Conservation (phyloP, 2,888 invertebrate species). For the Timandra comae region DNA sequence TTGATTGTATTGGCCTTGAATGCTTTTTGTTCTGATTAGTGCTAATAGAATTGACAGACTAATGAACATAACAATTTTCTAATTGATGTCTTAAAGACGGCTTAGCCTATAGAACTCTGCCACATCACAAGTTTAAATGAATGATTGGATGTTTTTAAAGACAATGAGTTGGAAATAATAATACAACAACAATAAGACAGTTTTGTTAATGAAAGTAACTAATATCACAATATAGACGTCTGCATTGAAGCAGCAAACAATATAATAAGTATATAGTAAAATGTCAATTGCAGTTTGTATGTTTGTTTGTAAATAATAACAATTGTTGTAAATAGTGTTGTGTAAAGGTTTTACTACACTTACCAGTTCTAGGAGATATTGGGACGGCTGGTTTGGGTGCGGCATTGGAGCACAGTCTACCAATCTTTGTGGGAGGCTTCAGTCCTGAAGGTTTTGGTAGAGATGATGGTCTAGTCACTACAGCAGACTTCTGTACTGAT, state of each 20-base stretch:
- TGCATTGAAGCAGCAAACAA: too few relatives aligned
- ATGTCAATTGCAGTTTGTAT: slow-evolving; percentile 30
- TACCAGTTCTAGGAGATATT: slow-evolving; percentile 73
- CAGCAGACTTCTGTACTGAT: slow-evolving; percentile 40
- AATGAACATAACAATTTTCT: neutral
- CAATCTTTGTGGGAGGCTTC: slow-evolving; percentile 81
- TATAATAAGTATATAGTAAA: neutral
- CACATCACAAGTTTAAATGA: too few relatives aligned
- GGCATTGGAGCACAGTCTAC: slow-evolving; percentile 79
- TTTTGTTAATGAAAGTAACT: too few relatives aligned
- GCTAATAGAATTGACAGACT: too few relatives aligned
- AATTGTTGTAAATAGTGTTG: too few relatives aligned
- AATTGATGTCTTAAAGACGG: neutral
- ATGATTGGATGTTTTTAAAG: too few relatives aligned
- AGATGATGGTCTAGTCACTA: slow-evolving; percentile 47
- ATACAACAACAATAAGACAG: too few relatives aligned
- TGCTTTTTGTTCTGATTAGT: too few relatives aligned
- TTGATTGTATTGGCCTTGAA: too few relatives aligned
- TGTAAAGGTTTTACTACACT: too few relatives aligned
- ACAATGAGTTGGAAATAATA: neutral
- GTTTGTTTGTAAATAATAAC: slow-evolving; percentile 4
- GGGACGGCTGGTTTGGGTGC: slow-evolving; percentile 82
- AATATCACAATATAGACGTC: slow-evolving; percentile 1
- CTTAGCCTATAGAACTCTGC: too few relatives aligned
- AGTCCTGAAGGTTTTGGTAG: slow-evolving; percentile 78